Evolutionary conservation across 2,888 invertebrate genomes (phyloP), one percentile per base, ranked within the genome.

Genomic region (Monoplex corrugatus): DNA sequence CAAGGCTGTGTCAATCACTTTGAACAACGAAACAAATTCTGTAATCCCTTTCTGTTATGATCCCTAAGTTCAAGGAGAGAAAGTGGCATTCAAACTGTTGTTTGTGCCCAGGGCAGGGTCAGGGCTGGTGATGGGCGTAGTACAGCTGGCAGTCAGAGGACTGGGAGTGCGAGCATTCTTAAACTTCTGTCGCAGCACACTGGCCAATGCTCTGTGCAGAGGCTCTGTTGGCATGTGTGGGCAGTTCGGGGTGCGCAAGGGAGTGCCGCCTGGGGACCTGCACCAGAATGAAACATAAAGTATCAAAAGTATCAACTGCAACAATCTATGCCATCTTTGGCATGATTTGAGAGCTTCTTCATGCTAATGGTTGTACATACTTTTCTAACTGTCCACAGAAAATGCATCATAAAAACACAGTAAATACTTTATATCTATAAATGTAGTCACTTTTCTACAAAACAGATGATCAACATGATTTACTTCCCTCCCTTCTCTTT

Each of bases 191-290:
- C 92, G 92, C 90, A 94, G 89, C 57, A 93, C 92, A 32, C 91
- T 93, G 75, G 93, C 87, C 50, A 95, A 91, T 35, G 94, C 93
- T 57, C 91, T 90, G 88, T 94, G 93, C 38, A 95, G 92, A 19
- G 95, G 94, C 86, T 94, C 94, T 45, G 80, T 44, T 28, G 89
- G 86, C 16, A 85, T 38, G 23, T 85, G 40, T n/a, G 80, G 32
- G n/a, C 63, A 40, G n/a, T 89, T 89, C 87, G 91, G 91, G 0
- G 90, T 57, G 43, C 89, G 84, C 2, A 89, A 68, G 2, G 94
- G 94, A 10, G 94, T 94, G 28, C 93, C 93, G 23, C 94, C 94
- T 2, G 94, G 94, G 10, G 94, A 93, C 78, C 94, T 95, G 90
- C 13, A 32, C 16, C n/a, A 45, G 16, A 35, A 72, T 6, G 28